phyloP scores from a whole-genome alignment of 2,888 invertebrate genomes.

The Cataglyphis livida region DNA sequence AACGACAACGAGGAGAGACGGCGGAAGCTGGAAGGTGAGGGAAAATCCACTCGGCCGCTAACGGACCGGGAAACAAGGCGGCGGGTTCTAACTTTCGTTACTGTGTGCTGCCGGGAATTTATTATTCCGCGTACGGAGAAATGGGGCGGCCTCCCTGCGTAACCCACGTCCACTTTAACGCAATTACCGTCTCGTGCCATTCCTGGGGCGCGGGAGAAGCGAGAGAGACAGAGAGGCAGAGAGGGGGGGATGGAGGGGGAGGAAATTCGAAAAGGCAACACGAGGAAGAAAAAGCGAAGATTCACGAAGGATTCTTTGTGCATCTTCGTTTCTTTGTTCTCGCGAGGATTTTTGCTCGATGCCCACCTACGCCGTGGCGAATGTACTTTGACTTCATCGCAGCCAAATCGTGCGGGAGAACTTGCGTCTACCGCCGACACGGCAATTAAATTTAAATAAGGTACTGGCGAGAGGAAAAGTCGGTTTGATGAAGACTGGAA shows the following conservation, averaged over 20 bases:
- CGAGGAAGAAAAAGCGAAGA: slow-evolving; percentile 9
- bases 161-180: slow-evolving; percentile 84
- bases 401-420: slow-evolving; percentile 5
- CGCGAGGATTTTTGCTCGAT: slow-evolving; percentile 21
- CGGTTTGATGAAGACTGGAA: slow-evolving; percentile 18
- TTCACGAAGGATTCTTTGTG: slow-evolving; percentile 56
- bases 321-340: slow-evolving; percentile 44
- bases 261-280: slow-evolving; percentile 7
- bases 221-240: neutral
- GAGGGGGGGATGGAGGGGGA: no score
- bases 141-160: slow-evolving; percentile 73
- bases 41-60: slow-evolving; percentile 64
- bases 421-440: neutral
- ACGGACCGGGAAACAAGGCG: slow-evolving; percentile 74
- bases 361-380: neutral
- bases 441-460: slow-evolving; percentile 52
- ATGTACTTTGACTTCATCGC: slow-evolving; percentile 33
- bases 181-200: slow-evolving; percentile 74
- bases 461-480: neutral
- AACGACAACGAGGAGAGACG: slow-evolving; percentile 19
- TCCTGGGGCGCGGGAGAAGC: neutral
- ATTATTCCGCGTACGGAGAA: slow-evolving; percentile 73
- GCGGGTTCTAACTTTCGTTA: slow-evolving; percentile 72
- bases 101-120: slow-evolving; percentile 65
- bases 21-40: slow-evolving; percentile 38